Evolutionary conservation across 2,113 vertebrate species (phyloP), one percentile per base, ranked within the genome.

Genomic region (Xenopus borealis): DNA sequence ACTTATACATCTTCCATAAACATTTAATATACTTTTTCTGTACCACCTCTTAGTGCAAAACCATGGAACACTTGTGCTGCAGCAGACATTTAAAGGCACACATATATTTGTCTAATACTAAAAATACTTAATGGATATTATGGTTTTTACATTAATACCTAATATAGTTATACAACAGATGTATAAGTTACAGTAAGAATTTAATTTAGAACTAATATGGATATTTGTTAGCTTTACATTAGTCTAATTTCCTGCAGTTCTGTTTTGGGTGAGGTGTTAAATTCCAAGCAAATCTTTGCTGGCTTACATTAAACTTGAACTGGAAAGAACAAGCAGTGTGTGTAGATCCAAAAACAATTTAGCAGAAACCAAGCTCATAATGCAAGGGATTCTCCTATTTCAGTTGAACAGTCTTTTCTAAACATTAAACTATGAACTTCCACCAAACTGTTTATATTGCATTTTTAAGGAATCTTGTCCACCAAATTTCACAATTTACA

Each of bases 261-360:
- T n/a, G 4, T 10, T 46, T 19, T 47, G 46, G 13, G 17, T 50
- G 65, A 67, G 46, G 46, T 67, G 18, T 67, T 67, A 20, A 52
- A 67, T 67, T 50, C 46, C 47, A 67, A 67, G 65, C 20, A 67
- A 67, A 67, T 52, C 19, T 23, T 14, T 50, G 19, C 13, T 67
- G 65, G 65, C 45, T 67, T 67, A 52, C 19, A n/a, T 67, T 20
- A 16, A 18, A 27, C 13, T 23, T 50, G 12, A 10, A 19, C 23
- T 67, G 63, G 33, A 47, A 46, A 6, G 18, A 23, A 14, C 18
- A 46, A 40, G 17, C 19, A 16, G 44, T 17, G 27, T 12, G 27
- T 63, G 14, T 1, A 16, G 63, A 66, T 66, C 63, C 63, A 18
- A 66, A 66, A 46, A 17, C 27, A 17, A 63, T 33, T 14, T 66